Evolutionary conservation across 2,113 vertebrate genomes (phyloP).

Genomic region (Myodes glareolus): DNA sequence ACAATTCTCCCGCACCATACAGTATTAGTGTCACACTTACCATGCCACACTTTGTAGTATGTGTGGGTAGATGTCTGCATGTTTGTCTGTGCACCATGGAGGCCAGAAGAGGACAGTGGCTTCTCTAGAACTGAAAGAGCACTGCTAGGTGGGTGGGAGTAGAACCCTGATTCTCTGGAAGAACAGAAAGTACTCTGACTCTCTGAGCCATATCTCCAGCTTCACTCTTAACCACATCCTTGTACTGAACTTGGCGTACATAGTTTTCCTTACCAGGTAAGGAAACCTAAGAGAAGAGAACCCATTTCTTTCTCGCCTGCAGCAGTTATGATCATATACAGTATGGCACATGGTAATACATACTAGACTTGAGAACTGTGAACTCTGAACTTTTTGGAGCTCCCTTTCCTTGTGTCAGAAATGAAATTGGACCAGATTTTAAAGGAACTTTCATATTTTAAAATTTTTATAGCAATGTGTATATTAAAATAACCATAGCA

Average conservation of each 20-base stretch:
- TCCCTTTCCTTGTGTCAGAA: conserved; percentile 28
- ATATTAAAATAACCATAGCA: background rate
- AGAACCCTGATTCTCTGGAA: background rate
- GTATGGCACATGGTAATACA: background rate
- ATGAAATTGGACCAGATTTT: conserved; percentile 17
- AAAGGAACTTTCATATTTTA: conserved; percentile 46
- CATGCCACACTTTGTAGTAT: background rate
- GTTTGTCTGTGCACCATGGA: background rate
- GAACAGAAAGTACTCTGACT: background rate
- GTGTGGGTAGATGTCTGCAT: background rate
- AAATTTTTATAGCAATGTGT: background rate
- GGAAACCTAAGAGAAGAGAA: background rate
- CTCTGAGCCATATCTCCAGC: background rate
- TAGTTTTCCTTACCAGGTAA: background rate
- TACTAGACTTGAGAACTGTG: background rate
- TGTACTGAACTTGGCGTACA: background rate
- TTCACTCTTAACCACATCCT: background rate
- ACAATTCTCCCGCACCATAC: too few relatives aligned
- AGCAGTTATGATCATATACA: background rate
- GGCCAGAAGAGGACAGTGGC: background rate
- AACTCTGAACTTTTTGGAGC: background rate
- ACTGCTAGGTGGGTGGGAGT: background rate
- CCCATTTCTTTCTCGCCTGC: background rate
- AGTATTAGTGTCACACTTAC: background rate
- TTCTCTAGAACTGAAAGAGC: background rate